A percentile compares a stretch with the other conserved stretches of the same genome.
phyloP scores from a whole-genome alignment of 1,140 invertebrate genomes.

The Antheraea mylitta region DNA sequence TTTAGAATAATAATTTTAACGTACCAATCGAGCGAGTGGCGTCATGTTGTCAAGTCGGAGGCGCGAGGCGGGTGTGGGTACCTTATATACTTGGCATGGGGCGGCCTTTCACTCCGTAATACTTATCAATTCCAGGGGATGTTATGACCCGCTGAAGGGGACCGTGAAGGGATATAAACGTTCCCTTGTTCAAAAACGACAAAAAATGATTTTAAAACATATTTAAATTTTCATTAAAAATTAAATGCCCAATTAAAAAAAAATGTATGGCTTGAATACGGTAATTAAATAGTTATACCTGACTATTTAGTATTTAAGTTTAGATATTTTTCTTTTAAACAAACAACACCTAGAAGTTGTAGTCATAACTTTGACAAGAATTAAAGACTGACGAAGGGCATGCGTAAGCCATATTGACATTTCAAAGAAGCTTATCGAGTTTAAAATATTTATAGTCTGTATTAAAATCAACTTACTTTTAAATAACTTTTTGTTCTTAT shows the following conservation, averaged over 20 bases:
- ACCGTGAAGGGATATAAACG: neutral
- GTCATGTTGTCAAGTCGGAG: constrained; percentile 68
- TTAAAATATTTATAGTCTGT: neutral
- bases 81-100: constrained; percentile 58
- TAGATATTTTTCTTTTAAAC: neutral
- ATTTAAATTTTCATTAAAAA: too few species aligned
- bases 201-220: too few species aligned
- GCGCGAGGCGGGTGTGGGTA: constrained; percentile 49
- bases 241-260: too few species aligned
- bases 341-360: neutral
- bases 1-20: constrained; percentile 33
- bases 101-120: constrained; percentile 59
- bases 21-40: constrained; percentile 66
- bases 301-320: too few species aligned
- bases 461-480: too few species aligned
- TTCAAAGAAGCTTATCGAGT: neutral
- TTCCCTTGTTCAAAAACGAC: too few species aligned
- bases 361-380: neutral
- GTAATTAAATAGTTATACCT: too few species aligned
- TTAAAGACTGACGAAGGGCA: neutral
- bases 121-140: constrained; percentile 39
- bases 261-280: too few species aligned
- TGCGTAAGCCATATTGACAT: neutral
- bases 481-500: too few species aligned
- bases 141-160: constrained; percentile 8